Base-by-base conservation (phyloP, 2,113 vertebrate species). In the Alexandromys fortis region DNA sequence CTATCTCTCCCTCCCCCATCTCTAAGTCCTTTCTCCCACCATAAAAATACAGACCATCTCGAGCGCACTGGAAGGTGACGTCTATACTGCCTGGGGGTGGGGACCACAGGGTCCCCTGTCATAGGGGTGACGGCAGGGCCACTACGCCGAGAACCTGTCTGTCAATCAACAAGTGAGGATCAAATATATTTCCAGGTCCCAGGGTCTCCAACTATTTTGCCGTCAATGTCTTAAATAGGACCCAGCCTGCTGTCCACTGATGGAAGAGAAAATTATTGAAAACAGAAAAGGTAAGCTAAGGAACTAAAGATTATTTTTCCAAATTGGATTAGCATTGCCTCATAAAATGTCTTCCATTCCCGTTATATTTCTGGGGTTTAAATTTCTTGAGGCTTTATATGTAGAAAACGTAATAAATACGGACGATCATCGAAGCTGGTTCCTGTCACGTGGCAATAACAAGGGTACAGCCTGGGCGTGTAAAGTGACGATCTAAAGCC, bases 271-370 rank as follows among this genome's bases (percentile, higher is more conserved):
- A 96, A 89, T 72, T 35, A 52, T 49, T 63, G 14, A 92, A 87
- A 90, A 10, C 26, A 0, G 58, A 47, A 79, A 70, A 79, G 55
- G 65, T 85, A 38, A 30, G 42, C 45, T 33, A 92, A 94, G 30
- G 68, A 78, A 90, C 10, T 95, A 73, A 77, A 89, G 92, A 95
- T 94, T 61, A 45, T 82, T 55, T 92, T 52, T 86, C 88, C 94
- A 76, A 90, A 76, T 45, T 63, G 55, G 78, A 30, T 63, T 88
- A 90, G 88, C 16, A 26, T 13, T 76, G 13, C n/a, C 58, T 86
- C 65, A 67, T 58, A 94, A 85, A 81, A 77, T 9, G 33, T 89
- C 65, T 92, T 55, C 24, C 35, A 78, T 55, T 63, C 11, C 22
- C 63, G 68, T 42, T 77, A 58, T 30, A 58, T 78, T 90, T 67